These are phyloP conservation scores for Corvus moneduloides DNA, from an alignment of 2,113 vertebrate genomes.

Conservation along the genomic window DNA sequence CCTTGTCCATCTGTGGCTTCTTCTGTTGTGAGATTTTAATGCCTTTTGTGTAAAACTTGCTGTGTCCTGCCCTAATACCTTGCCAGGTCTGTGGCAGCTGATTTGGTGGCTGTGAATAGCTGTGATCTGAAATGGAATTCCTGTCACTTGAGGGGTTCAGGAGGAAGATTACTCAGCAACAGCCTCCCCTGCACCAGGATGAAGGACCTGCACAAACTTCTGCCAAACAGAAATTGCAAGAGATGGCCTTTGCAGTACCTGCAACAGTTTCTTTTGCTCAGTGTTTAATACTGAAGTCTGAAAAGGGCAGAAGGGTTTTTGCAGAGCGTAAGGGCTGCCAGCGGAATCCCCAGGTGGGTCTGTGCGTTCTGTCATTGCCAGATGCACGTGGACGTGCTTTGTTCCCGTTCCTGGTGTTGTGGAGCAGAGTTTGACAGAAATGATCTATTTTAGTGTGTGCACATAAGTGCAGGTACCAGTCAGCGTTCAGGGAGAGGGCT, in stretches of 20 bases:
- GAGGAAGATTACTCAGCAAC: neutral
- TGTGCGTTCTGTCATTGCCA: neutral
- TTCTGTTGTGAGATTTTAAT: neutral
- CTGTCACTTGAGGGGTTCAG: neutral
- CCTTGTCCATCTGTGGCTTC: neutral
- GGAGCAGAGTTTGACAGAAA: neutral
- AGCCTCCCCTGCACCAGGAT: neutral
- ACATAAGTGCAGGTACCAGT: neutral
- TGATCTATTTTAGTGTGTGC: neutral
- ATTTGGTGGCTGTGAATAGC: neutral
- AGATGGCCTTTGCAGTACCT: neutral
- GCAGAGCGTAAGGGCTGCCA: neutral
- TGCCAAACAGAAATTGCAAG: neutral
- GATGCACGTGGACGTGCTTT: neutral
- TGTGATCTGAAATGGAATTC: neutral
- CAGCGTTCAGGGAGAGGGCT: neutral
- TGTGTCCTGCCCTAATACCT: neutral
- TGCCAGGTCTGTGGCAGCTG: neutral
- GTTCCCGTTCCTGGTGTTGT: fast-evolving
- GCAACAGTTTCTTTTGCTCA: neutral
- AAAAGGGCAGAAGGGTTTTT: neutral
- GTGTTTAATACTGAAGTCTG: neutral
- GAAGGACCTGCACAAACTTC: neutral
- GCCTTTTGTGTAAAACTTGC: neutral
- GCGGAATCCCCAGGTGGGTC: neutral